A percentile compares a stretch with the other conserved stretches of the same genome.
Conservation (phyloP, 2,888 invertebrate species). For the Lepidocyrtoides sp. region DNA sequence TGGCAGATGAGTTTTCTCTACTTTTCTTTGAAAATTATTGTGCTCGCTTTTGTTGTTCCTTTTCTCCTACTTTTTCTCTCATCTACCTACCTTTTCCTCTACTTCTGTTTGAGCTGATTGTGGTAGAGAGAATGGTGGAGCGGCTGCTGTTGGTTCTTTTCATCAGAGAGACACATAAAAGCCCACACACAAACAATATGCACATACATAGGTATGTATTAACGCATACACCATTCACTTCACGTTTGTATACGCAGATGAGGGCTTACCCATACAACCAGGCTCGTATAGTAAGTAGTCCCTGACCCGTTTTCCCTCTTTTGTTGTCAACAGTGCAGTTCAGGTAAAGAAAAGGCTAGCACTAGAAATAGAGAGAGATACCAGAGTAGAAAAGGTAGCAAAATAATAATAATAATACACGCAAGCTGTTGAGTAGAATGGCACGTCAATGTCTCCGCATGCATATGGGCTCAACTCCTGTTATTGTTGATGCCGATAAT, state of each 20-base stretch:
- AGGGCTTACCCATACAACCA: no score
- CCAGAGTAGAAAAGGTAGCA: background rate
- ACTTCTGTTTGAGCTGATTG: slow-evolving; percentile 29
- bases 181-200: background rate
- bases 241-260: no score
- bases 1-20: slow-evolving; percentile 51
- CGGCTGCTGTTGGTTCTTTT: slow-evolving; percentile 1
- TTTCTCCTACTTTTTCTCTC: background rate
- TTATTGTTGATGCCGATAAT: background rate
- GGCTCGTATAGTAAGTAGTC: slow-evolving; percentile 10
- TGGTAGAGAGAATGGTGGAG: background rate
- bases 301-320: slow-evolving; percentile 57
- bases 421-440: background rate
- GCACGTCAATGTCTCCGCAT: background rate
- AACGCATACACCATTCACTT: background rate
- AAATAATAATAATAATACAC: background rate
- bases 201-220: background rate
- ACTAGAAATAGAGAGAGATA: background rate
- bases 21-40: slow-evolving; percentile 45
- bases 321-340: slow-evolving; percentile 11
- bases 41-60: slow-evolving; percentile 14
- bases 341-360: background rate
- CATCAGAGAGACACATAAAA: background rate
- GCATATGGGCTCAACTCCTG: background rate
- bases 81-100: background rate